Base-by-base conservation (phyloP, 2,888 invertebrate species). In the Anorthoa munda region DNA sequence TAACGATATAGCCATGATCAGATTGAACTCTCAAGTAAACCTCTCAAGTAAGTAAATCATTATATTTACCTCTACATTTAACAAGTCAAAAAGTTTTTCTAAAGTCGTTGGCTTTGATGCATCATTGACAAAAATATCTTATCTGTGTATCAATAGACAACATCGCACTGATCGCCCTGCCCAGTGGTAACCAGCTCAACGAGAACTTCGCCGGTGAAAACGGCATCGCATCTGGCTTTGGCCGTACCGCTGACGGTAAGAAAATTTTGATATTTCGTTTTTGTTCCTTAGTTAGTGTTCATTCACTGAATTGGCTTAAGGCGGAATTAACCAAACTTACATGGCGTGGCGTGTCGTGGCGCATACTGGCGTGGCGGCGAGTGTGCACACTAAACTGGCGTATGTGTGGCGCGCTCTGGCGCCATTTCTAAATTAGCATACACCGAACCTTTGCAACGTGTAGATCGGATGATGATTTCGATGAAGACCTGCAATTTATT, bases 211-310 rank as follows among this genome's bases (percentile, higher is more conserved):
- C 75, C 39, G 91, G 91, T 31, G 45, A 69, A 4, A 72, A 51
- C 0, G 94, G 90, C 48, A 65, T 87, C 53, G 94, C 94, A 23
- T 92, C 93, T n/a, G 94, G 94, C 51, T 94, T 90, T 66, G 94
- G 94, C 50, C 63, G 75, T 5, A 90, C 87, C 7, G 55, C 63
- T 18, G 76, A 77, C n/a, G 15, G 76, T 80, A 65, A 31, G 59
- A 0, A 51, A 2, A 17, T 13, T 1, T 48, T 39, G 3, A 21
- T 5, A 48, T 4, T 0, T 0, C n/a, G 15, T n/a, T 13, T 48
- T 0, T 0, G 31, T 39, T 26, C 12, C 2, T 7, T 0, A 51
- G 17, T 17, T 13, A 56, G 7, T 21, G 17, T 39, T 18, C 11
- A 4, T 31, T 39, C 55, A 51, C 13, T 59, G 4, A 26, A 46